These are phyloP conservation scores for Carassius carassius DNA, from an alignment of 2,113 vertebrate species.

Conservation along the genomic window DNA sequence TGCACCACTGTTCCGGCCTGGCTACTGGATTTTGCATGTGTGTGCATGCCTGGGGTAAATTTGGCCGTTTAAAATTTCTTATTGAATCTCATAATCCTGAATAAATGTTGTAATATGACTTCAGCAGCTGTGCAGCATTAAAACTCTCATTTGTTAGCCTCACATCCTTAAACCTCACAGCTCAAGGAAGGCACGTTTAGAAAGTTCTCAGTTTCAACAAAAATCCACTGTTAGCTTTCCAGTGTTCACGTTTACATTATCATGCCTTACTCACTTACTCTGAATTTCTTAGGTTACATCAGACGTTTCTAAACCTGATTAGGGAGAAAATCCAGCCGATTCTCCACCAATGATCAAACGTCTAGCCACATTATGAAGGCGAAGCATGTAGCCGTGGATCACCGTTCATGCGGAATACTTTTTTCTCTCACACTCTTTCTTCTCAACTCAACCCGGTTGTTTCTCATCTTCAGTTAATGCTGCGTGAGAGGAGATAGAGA, in stretches of 20 bases:
- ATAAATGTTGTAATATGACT: slow-evolving; percentile 34
- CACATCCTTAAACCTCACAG: slow-evolving; percentile 32
- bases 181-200: neutral
- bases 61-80: slow-evolving; percentile 32
- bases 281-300: neutral
- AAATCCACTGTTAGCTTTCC: neutral
- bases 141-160: slow-evolving; percentile 31
- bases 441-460: slow-evolving; percentile 11
- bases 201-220: slow-evolving; percentile 5
- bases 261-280: neutral
- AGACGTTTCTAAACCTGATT: slow-evolving; percentile 18
- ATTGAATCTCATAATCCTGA: slow-evolving; percentile 19
- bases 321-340: neutral
- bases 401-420: neutral
- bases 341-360: slow-evolving; percentile 5
- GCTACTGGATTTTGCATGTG: slow-evolving; percentile 14
- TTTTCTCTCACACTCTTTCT: slow-evolving; percentile 19
- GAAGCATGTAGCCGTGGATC: slow-evolving; percentile 9
- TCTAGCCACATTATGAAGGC: slow-evolving; percentile 17
- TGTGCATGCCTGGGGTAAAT: neutral
- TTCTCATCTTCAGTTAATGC: neutral
- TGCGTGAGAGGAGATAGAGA: slow-evolving; percentile 36
- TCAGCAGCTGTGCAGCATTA: slow-evolving; percentile 24
- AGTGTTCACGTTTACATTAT: neutral
- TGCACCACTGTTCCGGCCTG: neutral